Base-by-base conservation (phyloP, 1,140 invertebrate genomes). In the Phocides pigmalion region DNA sequence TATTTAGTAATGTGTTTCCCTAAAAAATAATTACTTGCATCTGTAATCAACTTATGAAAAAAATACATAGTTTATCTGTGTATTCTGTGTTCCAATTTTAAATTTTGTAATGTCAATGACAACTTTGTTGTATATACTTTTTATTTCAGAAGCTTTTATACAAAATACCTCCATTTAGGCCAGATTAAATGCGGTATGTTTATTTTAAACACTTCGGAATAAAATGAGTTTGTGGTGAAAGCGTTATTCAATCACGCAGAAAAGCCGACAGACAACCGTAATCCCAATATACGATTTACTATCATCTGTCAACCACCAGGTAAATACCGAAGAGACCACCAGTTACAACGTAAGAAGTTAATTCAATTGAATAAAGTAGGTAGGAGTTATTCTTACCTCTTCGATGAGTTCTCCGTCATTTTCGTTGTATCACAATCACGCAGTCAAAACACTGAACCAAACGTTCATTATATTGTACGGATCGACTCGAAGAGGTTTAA, bases 391-490 rank as follows among this genome's bases (percentile, higher is more conserved):
- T 74, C 76, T 84, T 86, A 88, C 87, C 85, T 90, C 75, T 88
- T 90, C 39, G 87, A 90, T 74, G 87, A 84, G 70, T 82, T 90
- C 79, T 90, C 87, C 72, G 80, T 90, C 85, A 87, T 90, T 78
- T 83, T 86, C 63, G 66, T 56, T 73, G 39, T 70, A 77, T 76
- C 73, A 76, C 74, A 70, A 73, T 70, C 68, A 81, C 54, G 25
- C 63, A 53, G 54, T 53, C 62, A 62, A 76, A 73, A 63, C 54
- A 75, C 64, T 68, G 68, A 66, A 74, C 77, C 67, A 68, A 77
- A 72, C 54, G 74, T 77, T 71, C 82, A 87, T 85, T 79, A 83
- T 84, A 64, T 63, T 64, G 17, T n/a, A 61, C 32, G 39, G 32
- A 20, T 17, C 12, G 47, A 58, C 22, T 44, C 15, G 15, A 49